Percentiles rank a stretch among this genome's conserved stretches.
Conservation (phyloP, 2,888 invertebrate species). For the Ormyrus nitidulus region DNA sequence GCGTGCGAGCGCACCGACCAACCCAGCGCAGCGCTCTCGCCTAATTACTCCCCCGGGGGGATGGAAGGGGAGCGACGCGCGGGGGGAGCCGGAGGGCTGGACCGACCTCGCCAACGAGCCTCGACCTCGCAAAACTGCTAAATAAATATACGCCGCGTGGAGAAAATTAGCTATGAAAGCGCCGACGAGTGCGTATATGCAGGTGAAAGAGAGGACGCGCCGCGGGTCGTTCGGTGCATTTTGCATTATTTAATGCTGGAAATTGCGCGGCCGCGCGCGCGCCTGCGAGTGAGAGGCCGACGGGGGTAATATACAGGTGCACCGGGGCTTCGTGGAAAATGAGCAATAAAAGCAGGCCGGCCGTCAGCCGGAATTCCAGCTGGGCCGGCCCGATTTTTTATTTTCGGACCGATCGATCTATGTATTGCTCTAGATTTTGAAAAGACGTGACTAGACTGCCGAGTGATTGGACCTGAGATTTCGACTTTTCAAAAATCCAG, state of each 20-base stretch:
- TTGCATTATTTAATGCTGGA: constrained; percentile 62
- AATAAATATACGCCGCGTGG: constrained; percentile 35
- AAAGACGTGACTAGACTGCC: too few species aligned
- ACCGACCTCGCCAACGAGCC: neutral
- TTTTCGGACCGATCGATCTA: neutral
- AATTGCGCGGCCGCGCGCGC: constrained; percentile 54
- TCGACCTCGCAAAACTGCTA: constrained; percentile 10
- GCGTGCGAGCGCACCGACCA: neutral
- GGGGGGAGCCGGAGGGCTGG: too few species aligned
- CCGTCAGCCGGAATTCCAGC: constrained; percentile 15
- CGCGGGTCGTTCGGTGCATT: constrained; percentile 42
- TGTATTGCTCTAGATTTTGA: too few species aligned
- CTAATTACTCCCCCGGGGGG: constrained; percentile 10
- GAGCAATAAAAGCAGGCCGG: constrained; percentile 39
- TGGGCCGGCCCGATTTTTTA: constrained; percentile 21
- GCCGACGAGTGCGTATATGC: neutral
- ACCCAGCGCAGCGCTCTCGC: neutral
- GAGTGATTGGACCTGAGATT: too few species aligned
- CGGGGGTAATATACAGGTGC: constrained; percentile 29
- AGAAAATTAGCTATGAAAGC: constrained; percentile 34
- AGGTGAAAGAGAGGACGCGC: constrained; percentile 8
- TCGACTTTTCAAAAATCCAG: too few species aligned
- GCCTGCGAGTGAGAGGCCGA: neutral
- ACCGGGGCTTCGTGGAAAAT: constrained; percentile 32
- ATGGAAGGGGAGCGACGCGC: too few species aligned